Evolutionary conservation across 2,113 vertebrate species (phyloP).

Genomic region (Leucopsar rothschildi): DNA sequence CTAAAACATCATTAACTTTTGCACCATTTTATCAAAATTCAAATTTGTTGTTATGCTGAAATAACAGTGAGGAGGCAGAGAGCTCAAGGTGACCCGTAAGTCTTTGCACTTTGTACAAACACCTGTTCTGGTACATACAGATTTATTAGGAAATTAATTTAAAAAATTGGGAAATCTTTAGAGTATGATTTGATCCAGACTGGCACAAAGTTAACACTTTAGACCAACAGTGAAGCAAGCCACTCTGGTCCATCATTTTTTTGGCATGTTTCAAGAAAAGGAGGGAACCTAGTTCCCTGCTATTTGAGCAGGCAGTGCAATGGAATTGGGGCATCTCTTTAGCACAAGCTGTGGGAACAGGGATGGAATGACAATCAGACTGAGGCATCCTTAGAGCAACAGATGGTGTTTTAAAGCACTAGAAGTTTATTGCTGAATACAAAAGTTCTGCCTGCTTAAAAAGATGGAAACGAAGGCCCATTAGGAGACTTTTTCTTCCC

Average conservation of each 20-base stretch:
- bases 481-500: neutral
- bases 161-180: neutral
- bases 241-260: neutral
- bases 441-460: neutral
- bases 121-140: neutral
- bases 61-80: neutral
- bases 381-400: neutral
- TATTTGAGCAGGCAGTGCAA: neutral
- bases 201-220: neutral
- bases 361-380: neutral
- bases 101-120: neutral
- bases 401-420: neutral
- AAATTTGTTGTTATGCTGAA: neutral
- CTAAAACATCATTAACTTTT: neutral
- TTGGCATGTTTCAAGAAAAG: neutral
- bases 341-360: neutral
- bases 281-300: neutral
- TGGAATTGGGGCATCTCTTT: neutral
- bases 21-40: neutral
- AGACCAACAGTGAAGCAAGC: neutral
- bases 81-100: neutral
- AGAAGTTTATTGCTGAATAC: neutral
- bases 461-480: neutral
- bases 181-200: neutral
- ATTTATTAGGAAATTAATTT: neutral